Conservation (phyloP, 2,113 vertebrate genomes). For the Chionodraco myersi region DNA sequence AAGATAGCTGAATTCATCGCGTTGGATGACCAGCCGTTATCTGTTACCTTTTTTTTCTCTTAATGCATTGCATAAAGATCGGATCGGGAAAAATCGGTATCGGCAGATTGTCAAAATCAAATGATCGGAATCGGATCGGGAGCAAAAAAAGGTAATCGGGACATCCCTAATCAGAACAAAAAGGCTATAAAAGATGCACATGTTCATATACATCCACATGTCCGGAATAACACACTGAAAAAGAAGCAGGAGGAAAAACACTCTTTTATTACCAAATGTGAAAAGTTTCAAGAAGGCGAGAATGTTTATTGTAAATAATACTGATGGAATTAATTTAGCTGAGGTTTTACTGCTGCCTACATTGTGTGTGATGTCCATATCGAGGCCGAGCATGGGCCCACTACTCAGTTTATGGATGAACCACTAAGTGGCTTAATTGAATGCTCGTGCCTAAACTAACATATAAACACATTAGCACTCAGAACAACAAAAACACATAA, state of each 20-base stretch:
- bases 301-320: conserved; percentile 28
- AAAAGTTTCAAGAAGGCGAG: neutral
- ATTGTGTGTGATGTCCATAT: conserved; percentile 59
- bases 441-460: conserved; percentile 36
- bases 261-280: too few species aligned
- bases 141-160: too few species aligned
- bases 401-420: conserved; percentile 50
- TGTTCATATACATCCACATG: neutral
- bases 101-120: too few species aligned
- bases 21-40: too few species aligned
- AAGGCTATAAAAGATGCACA: neutral
- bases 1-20: too few species aligned
- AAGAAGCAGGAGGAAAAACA: too few species aligned
- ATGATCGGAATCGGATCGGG: too few species aligned
- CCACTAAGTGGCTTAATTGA: conserved; percentile 57
- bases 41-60: too few species aligned
- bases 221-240: too few species aligned
- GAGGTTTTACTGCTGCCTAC: conserved; percentile 43
- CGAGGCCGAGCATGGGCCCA: conserved; percentile 21
- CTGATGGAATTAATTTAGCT: conserved; percentile 33
- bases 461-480: conserved; percentile 45
- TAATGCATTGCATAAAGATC: too few species aligned
- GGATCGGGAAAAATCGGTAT: too few species aligned
- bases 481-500: conserved; percentile 7
- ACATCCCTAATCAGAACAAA: neutral